Base-by-base conservation (phyloP, 2,888 invertebrate genomes). In the Leucophora obtusa region DNA sequence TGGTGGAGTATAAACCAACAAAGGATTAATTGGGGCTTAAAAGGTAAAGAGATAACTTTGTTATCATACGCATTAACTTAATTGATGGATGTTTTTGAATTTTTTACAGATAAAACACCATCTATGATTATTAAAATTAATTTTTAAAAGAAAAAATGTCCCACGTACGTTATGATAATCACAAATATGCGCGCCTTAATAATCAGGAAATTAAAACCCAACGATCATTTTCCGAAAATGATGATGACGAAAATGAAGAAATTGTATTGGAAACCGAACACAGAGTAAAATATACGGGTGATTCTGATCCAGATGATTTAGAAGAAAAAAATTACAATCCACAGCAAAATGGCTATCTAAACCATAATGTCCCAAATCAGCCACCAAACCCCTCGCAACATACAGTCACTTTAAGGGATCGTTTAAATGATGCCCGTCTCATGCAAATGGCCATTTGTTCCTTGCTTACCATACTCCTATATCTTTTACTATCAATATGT, bases 401-500 rank as follows among this genome's bases (percentile, higher is more conserved):
- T 21, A 15, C 43, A 43, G 66, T 78, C 7, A 71, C 83, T 17
- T 74, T 82, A 17, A 75, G 60, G 51, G 74, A 83, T 56, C 83
- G 82, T 33, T 71, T 84, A 1, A 72, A 83, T 9, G 85, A 86
- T 50, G 86, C 88, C 0, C 87, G 85, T 58, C 80, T 90, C n/a
- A 87, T 89, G 87, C 90, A 90, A 62, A 85, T 90, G 85, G 90
- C 89, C n/a, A 86, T 90, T 50, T 87, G 89, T 15, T 89, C 89
- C 2, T 78, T 90, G 71, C 85, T 85, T 35, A 89, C 97, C 58
- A 95, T 98, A 65, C 89, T 95, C 3, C 91, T 96, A 59, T 99
- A 98, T 91, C 97, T 98, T 89, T 92, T 94, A 11, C 93, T 98
- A 71, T 99, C 98, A 14, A 97, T 99, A 86, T 95, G 97, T 58